Evolutionary conservation across 2,888 invertebrate genomes (phyloP).

Genomic region (Dolomedes plantarius): DNA sequence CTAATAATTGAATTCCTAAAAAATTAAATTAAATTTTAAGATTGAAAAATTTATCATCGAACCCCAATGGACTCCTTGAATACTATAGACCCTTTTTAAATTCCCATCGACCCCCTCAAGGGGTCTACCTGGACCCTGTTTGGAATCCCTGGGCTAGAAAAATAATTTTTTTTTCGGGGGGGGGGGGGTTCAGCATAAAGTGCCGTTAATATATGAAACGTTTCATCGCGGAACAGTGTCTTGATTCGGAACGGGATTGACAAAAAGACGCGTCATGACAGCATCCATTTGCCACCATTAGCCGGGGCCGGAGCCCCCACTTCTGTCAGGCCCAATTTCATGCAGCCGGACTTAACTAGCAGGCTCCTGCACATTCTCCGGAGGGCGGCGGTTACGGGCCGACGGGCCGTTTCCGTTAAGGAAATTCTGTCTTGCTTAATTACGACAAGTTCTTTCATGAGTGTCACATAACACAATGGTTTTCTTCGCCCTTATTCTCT

Average conservation of each 20-base stretch:
- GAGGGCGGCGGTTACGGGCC: constrained; percentile 38
- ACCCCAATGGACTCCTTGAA: too few relatives aligned
- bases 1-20: too few relatives aligned
- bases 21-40: too few relatives aligned
- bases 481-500: neutral
- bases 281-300: constrained; percentile 71
- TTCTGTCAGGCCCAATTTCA: constrained; percentile 69
- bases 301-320: constrained; percentile 51
- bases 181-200: too few relatives aligned
- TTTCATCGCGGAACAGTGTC: neutral
- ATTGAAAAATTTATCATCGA: too few relatives aligned
- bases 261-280: constrained; percentile 64
- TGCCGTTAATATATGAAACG: too few relatives aligned
- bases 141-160: too few relatives aligned
- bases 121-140: too few relatives aligned
- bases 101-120: too few relatives aligned
- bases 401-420: constrained; percentile 57
- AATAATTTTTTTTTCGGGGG: too few relatives aligned
- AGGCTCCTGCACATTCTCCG: constrained; percentile 51
- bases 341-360: constrained; percentile 49
- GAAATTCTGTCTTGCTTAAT: constrained; percentile 67
- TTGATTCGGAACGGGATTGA: constrained; percentile 14
- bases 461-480: constrained; percentile 14
- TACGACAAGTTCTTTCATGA: constrained; percentile 35
- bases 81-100: too few relatives aligned